These are phyloP conservation scores for Rhorus exstirpatorius DNA, from an alignment of 2,888 invertebrate species.

Conservation along the genomic window DNA sequence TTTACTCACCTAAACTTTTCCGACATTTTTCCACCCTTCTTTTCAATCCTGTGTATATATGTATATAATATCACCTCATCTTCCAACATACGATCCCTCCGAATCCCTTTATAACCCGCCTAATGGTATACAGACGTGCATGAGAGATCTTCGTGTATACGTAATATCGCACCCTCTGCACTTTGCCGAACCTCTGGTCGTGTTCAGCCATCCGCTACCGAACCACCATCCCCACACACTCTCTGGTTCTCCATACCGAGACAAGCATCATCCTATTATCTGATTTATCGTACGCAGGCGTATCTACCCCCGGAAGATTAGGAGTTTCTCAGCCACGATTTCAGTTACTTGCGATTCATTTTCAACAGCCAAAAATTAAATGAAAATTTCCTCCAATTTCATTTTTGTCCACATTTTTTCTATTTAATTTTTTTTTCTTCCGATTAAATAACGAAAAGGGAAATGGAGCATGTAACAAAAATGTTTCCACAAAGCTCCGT, in stretches of 20 bases:
- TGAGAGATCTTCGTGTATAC: too few relatives aligned
- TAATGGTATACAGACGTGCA: constrained; percentile 3
- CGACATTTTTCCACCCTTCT: constrained; percentile 19
- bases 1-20: constrained; percentile 23
- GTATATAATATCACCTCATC: too few relatives aligned
- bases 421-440: too few relatives aligned
- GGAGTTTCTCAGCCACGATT: constrained; percentile 9
- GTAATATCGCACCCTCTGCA: constrained; percentile 46
- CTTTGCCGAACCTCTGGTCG: constrained; percentile 57
- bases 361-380: neutral
- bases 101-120: too few relatives aligned
- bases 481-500: neutral
- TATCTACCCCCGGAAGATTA: constrained; percentile 17
- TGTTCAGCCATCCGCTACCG: constrained; percentile 66
- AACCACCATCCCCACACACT: constrained; percentile 34
- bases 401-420: neutral
- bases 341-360: neutral
- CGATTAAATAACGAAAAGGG: too few relatives aligned
- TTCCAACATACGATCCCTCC: too few relatives aligned
- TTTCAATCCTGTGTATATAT: neutral
- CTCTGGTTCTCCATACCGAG: constrained; percentile 6
- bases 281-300: constrained; percentile 32
- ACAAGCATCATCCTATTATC: constrained; percentile 39
- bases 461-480: too few relatives aligned
- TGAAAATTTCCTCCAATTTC: neutral